A percentile compares a stretch with the other conserved stretches of the same genome.
These are phyloP conservation scores for Psittacus erithacus DNA, from an alignment of 2,113 vertebrate species.

Conservation along the genomic window DNA sequence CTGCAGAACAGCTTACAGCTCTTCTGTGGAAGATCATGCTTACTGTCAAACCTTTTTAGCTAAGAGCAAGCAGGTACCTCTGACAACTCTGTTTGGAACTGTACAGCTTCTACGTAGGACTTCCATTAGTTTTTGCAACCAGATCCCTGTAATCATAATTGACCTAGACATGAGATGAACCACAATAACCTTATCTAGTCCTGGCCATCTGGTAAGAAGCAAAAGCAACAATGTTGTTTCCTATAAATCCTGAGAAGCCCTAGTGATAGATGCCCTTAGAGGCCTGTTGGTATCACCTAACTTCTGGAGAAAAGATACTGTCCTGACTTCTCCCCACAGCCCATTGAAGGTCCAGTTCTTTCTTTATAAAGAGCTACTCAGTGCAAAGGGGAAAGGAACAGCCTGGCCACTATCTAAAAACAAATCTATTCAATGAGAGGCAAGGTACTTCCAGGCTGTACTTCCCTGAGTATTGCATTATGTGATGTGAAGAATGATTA, in stretches of 20 bases:
- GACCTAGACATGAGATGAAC: not conserved
- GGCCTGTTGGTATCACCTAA: not conserved
- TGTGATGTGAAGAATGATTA: not conserved
- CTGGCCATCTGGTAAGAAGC: not conserved
- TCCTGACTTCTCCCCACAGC: not conserved
- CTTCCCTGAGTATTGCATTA: not conserved
- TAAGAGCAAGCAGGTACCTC: constrained; percentile 36
- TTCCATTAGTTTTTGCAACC: not conserved
- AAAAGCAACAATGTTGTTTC: not conserved
- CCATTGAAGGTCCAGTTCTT: not conserved
- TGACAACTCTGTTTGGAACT: not conserved
- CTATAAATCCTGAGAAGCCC: not conserved
- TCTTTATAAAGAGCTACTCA: not conserved
- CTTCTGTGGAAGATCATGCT: not conserved
- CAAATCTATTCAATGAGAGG: not conserved
- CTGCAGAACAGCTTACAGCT: constrained; percentile 44
- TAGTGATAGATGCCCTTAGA: not conserved
- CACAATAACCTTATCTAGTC: not conserved
- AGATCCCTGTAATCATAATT: not conserved
- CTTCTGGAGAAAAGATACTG: not conserved
- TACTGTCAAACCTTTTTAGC: not conserved
- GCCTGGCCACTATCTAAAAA: not conserved
- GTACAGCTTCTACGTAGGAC: not conserved
- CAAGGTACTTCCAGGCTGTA: not conserved
- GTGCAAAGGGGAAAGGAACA: not conserved